Evolutionary conservation across 2,888 invertebrate species (phyloP).

Genomic region (Leptarthrus brevirostris): DNA sequence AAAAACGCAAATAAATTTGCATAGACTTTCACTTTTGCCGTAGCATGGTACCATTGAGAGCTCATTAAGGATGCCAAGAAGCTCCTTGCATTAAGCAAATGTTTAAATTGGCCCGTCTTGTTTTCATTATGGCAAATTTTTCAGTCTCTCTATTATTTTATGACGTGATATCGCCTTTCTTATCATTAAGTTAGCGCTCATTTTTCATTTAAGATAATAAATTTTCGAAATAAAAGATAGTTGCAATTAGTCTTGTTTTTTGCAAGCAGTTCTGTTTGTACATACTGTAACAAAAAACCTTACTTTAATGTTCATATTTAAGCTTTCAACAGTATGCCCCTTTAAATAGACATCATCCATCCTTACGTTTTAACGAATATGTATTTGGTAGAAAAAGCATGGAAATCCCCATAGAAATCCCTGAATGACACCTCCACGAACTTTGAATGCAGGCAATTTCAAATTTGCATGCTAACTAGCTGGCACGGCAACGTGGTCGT

Average conservation of each 20-base stretch:
- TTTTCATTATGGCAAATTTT: slow-evolving; percentile 10
- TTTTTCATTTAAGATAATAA: slow-evolving; percentile 12
- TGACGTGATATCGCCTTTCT: slow-evolving; percentile 18
- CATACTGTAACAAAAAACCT: no score
- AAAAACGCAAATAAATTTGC: slow-evolving; percentile 39
- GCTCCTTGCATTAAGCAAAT: slow-evolving; percentile 30
- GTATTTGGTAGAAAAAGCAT: no score
- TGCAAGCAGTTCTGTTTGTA: no score
- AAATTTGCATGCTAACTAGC: slow-evolving; percentile 2
- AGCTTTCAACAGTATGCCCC: no score
- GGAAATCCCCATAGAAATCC: neutral
- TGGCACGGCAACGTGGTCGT: neutral
- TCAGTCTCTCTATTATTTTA: slow-evolving; percentile 18
- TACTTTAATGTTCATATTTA: no score
- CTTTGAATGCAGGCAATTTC: slow-evolving; percentile 1
- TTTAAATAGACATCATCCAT: no score
- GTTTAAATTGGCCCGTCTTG: slow-evolving; percentile 21
- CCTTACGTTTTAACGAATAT: no score
- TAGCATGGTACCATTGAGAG: no score
- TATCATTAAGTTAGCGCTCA: neutral
- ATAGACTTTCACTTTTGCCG: slow-evolving; percentile 37
- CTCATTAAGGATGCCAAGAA: slow-evolving; percentile 9
- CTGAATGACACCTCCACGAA: neutral
- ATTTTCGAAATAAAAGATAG: no score
- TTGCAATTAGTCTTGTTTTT: no score